phyloP scores from a whole-genome alignment of 2,797 vertebrate genomes.

The Tenualosa thibaudeaui region DNA sequence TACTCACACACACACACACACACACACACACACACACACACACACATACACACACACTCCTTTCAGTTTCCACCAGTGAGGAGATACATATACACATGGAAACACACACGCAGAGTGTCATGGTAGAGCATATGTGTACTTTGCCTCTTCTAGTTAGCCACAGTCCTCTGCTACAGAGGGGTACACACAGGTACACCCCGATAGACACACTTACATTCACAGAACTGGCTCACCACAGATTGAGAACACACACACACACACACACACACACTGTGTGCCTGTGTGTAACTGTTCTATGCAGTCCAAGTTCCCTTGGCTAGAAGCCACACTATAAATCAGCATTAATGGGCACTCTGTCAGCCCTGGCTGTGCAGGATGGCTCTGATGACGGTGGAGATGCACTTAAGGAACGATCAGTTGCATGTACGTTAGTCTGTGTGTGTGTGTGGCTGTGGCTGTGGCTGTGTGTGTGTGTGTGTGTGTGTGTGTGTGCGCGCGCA shows the following conservation, averaged over 20 bases:
- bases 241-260: background rate
- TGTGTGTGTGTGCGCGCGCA: background rate
- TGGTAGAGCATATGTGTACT: too few species aligned
- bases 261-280: background rate
- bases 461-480: slow-evolving; percentile 31
- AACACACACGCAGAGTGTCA: background rate
- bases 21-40: background rate
- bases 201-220: background rate
- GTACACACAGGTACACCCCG: background rate
- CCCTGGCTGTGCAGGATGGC: background rate
- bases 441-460: background rate
- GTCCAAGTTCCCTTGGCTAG: background rate
- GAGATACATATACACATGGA: background rate
- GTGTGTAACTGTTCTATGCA: background rate
- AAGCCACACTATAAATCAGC: background rate
- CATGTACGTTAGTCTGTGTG: background rate
- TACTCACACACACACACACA: background rate
- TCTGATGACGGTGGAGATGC: background rate
- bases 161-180: too few species aligned
- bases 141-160: too few species aligned
- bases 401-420: slow-evolving; percentile 12
- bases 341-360: background rate
- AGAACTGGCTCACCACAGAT: background rate
- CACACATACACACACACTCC: background rate
- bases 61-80: too few species aligned